A percentile compares a stretch with the other conserved stretches of the same genome.
Evolutionary conservation across 2,888 invertebrate genomes (phyloP).

Genomic region (Trissolcus japonicus): DNA sequence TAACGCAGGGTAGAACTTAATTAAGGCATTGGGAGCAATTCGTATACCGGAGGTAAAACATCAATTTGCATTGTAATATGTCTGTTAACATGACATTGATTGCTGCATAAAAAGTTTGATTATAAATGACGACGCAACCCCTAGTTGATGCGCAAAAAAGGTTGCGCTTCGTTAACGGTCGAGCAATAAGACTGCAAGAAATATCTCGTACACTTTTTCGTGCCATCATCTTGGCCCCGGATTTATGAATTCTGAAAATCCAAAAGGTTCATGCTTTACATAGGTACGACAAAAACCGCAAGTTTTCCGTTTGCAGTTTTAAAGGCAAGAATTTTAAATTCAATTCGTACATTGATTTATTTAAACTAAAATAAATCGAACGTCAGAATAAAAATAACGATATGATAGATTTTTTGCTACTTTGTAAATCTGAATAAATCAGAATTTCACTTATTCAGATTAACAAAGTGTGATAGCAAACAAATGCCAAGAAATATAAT

Average conservation of each 20-base stretch:
- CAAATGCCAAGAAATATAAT: no score
- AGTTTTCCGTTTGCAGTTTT: not conserved
- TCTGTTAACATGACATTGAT: constrained; percentile 56
- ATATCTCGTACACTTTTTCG: constrained; percentile 20
- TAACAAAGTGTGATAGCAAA: no score
- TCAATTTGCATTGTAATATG: constrained; percentile 50
- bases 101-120: constrained; percentile 42
- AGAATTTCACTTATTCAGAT: no score
- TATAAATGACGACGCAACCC: constrained; percentile 33
- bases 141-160: constrained; percentile 40
- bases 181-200: constrained; percentile 37
- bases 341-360: no score
- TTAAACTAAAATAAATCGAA: no score
- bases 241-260: constrained; percentile 35
- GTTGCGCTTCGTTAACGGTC: constrained; percentile 48
- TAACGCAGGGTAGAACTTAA: constrained; percentile 13
- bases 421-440: no score
- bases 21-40: constrained; percentile 16
- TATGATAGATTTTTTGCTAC: no score
- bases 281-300: no score
- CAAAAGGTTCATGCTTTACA: not conserved
- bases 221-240: constrained; percentile 20
- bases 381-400: no score
- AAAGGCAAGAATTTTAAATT: not conserved
- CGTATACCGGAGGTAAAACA: constrained; percentile 37